Conservation (phyloP, 2,797 vertebrate genomes). For the Cryptoblepharus egeriae region DNA sequence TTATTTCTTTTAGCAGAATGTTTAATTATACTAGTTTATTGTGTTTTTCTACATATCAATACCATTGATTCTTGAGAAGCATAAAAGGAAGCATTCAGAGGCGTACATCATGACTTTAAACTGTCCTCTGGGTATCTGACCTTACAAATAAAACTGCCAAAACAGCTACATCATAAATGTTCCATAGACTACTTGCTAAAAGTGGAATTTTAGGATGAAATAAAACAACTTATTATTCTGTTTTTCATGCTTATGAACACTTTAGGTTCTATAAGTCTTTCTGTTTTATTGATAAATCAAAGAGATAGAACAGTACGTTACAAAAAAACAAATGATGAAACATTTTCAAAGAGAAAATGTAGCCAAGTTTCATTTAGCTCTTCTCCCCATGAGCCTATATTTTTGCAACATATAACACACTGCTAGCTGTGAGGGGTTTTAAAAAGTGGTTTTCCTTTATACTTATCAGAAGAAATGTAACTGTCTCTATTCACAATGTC, state of each 20-base stretch:
- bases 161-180: neutral
- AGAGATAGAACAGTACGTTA: neutral
- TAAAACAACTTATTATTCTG: neutral
- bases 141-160: neutral
- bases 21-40: conserved; percentile 12
- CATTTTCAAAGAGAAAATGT: neutral
- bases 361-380: neutral
- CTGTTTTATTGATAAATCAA: conserved; percentile 12
- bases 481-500: too few species aligned
- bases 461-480: neutral
- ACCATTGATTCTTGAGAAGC: conserved; percentile 4
- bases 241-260: neutral
- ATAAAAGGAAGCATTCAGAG: neutral
- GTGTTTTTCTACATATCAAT: conserved; percentile 12
- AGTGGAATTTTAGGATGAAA: neutral
- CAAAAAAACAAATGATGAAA: neutral
- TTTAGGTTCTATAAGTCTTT: neutral
- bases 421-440: too few species aligned
- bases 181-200: conserved; percentile 1
- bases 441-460: neutral
- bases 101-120: neutral
- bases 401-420: neutral
- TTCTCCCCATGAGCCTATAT: neutral
- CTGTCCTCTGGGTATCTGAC: neutral
- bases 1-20: conserved; percentile 4